Conservation (phyloP, 1,140 invertebrate species). For the Drosophila punjabiensis region DNA sequence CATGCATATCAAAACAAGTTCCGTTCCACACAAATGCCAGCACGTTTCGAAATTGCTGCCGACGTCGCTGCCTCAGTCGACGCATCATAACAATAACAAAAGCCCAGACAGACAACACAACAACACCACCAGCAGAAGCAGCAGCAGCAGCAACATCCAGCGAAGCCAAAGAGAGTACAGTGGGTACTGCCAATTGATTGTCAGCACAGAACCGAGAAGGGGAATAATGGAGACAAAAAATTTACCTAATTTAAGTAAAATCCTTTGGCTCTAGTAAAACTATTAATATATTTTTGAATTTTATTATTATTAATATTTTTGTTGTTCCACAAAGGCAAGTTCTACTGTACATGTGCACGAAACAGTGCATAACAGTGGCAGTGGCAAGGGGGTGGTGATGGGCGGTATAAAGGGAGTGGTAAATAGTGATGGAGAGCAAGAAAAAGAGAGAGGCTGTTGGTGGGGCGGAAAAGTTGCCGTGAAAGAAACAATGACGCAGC, state of each 20-base stretch:
- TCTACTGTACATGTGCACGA: slow-evolving; percentile 43
- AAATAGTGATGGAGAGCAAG: slow-evolving; percentile 20
- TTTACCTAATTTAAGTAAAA: not conserved
- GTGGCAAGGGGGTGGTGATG: slow-evolving; percentile 7
- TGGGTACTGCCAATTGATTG: not conserved
- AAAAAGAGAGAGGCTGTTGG: slow-evolving; percentile 10
- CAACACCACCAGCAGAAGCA: slow-evolving; percentile 33
- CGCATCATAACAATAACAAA: slow-evolving; percentile 82
- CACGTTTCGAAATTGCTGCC: slow-evolving; percentile 78
- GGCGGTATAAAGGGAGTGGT: slow-evolving; percentile 4
- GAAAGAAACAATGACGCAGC: slow-evolving; percentile 45
- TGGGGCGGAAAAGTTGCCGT: slow-evolving; percentile 32
- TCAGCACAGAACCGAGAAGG: too few relatives aligned
- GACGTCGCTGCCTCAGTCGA: slow-evolving; percentile 40
- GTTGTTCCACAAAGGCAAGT: not conserved
- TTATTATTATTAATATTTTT: not conserved
- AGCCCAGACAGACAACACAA: slow-evolving; percentile 25
- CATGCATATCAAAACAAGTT: slow-evolving; percentile 81
- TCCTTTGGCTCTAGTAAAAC: not conserved
- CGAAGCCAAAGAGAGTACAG: slow-evolving; percentile 16
- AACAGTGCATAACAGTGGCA: slow-evolving; percentile 70
- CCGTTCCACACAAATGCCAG: slow-evolving; percentile 82
- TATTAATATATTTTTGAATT: not conserved
- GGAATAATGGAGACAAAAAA: not conserved
- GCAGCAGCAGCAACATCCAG: slow-evolving; percentile 16